Percentiles rank a stretch among this genome's conserved stretches.
These are phyloP conservation scores for Laupala kohalensis DNA, from an alignment of 1,140 invertebrate species.

Conservation along the genomic window DNA sequence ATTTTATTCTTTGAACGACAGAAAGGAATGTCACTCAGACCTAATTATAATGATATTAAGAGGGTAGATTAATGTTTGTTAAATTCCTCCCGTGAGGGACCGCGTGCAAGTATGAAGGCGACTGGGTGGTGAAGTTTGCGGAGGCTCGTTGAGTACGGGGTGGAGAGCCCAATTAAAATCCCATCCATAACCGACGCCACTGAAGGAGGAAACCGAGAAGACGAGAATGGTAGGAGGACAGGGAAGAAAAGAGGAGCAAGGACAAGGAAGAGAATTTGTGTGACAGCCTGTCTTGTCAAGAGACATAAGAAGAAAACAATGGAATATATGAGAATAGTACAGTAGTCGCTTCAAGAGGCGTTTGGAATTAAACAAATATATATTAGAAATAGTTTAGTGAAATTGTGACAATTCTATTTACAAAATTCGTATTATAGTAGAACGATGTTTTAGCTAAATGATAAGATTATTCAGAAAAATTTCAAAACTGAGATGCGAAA, in stretches of 20 bases:
- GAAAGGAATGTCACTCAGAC: background rate
- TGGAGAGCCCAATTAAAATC: background rate
- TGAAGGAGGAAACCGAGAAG: background rate
- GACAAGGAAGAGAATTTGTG: too few relatives aligned
- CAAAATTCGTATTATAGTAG: background rate
- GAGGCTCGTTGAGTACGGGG: background rate
- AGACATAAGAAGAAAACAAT: too few relatives aligned
- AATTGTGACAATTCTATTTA: background rate
- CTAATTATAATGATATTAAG: background rate
- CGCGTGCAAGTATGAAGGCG: background rate
- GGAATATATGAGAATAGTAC: background rate
- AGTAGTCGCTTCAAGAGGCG: background rate
- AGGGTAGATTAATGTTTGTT: background rate
- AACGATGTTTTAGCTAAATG: background rate
- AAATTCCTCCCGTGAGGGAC: background rate
- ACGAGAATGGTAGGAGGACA: background rate
- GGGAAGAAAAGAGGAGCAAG: background rate
- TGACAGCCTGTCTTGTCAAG: too few relatives aligned
- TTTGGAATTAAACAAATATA: background rate
- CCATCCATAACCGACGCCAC: background rate
- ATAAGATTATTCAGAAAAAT: too few relatives aligned
- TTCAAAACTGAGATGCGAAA: too few relatives aligned
- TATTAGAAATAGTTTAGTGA: background rate
- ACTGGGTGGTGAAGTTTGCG: background rate
- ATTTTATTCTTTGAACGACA: background rate